A percentile compares a stretch with the other conserved stretches of the same genome.
Conservation (phyloP, 2,888 invertebrate genomes). For the Unio delphinus region DNA sequence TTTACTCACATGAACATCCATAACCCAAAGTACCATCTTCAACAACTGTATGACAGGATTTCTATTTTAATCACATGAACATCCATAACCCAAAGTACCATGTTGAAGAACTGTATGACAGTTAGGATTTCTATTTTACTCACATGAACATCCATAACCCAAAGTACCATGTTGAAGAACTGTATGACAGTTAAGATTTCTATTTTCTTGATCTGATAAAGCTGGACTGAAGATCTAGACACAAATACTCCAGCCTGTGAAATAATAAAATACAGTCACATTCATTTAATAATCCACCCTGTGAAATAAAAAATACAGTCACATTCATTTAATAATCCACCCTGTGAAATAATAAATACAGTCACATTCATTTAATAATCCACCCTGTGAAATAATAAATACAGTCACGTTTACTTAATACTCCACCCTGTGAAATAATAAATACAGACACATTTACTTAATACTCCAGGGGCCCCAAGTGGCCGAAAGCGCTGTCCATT, state of each 20-base stretch:
- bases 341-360: too few relatives aligned
- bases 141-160: slow-evolving; percentile 59
- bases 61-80: slow-evolving; percentile 51
- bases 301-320: too few relatives aligned
- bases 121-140: slow-evolving; percentile 46
- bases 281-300: too few relatives aligned
- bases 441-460: too few relatives aligned
- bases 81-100: slow-evolving; percentile 58
- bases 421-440: too few relatives aligned
- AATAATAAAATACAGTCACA: not conserved
- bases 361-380: too few relatives aligned
- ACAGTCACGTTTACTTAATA: too few relatives aligned
- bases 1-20: slow-evolving; percentile 51
- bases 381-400: too few relatives aligned
- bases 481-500: too few relatives aligned
- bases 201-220: slow-evolving; percentile 48
- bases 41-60: slow-evolving; percentile 45
- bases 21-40: slow-evolving; percentile 58
- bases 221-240: slow-evolving; percentile 59
- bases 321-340: too few relatives aligned
- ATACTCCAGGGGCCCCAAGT: too few relatives aligned
- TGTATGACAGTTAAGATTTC: slow-evolving; percentile 53
- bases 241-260: slow-evolving; percentile 63
- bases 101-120: slow-evolving; percentile 53
- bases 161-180: slow-evolving; percentile 57